A percentile compares a stretch with the other conserved stretches of the same genome.
Evolutionary conservation across 1,140 invertebrate genomes (phyloP).

Genomic region (Lineus longissimus): DNA sequence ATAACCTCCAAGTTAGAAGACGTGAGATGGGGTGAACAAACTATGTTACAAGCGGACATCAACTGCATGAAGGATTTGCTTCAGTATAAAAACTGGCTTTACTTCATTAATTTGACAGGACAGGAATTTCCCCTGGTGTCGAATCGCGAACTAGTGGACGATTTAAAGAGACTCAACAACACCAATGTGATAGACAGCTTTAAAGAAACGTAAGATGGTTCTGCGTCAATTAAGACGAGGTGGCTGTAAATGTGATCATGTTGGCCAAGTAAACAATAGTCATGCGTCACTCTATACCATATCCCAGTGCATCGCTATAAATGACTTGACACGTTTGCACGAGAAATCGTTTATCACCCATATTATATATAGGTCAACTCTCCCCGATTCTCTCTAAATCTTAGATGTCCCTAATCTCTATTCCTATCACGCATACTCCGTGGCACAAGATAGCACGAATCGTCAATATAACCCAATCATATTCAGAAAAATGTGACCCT

Average conservation of each 20-base stretch:
- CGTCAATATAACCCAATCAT: too few species aligned
- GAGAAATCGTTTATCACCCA: too few species aligned
- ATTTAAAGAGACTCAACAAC: conserved; percentile 20
- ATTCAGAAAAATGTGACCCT: too few species aligned
- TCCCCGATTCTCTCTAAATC: too few species aligned
- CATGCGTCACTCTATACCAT: too few species aligned
- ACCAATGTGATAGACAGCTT: conserved; percentile 19
- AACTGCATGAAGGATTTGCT: conserved; percentile 15
- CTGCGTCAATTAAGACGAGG: not conserved
- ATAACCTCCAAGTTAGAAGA: conserved; percentile 27
- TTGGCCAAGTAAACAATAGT: not conserved
- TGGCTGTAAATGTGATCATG: not conserved
- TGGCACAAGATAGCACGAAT: too few species aligned
- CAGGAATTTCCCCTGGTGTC: conserved; percentile 27
- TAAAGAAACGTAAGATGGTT: not conserved
- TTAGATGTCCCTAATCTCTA: too few species aligned
- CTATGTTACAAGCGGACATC: conserved; percentile 37
- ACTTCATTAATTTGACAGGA: conserved; percentile 25
- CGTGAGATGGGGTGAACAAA: conserved; percentile 31
- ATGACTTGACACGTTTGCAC: too few species aligned
- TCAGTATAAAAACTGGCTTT: conserved; percentile 15
- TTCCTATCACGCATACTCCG: too few species aligned
- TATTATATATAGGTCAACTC: too few species aligned
- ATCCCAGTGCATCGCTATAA: too few species aligned
- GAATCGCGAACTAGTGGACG: conserved; percentile 24